Conservation (phyloP, 2,797 vertebrate species). For the Phrynocephalus guinanensis region DNA sequence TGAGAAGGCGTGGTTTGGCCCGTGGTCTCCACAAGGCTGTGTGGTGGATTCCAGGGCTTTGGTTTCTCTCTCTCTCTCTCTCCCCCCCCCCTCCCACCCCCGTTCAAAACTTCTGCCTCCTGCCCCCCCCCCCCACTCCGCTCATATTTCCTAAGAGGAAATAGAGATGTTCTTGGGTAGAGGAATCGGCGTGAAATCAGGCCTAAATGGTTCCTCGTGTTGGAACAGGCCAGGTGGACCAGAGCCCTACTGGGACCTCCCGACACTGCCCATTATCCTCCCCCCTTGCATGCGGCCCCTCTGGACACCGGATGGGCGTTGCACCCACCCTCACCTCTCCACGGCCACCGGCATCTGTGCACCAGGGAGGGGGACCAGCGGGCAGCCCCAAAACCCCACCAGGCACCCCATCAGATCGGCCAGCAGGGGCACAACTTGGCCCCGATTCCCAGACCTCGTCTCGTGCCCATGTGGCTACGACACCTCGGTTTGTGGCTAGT, state of each 20-base stretch:
- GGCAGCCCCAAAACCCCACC: rapidly evolving
- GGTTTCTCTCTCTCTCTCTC: neutral
- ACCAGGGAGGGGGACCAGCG: neutral
- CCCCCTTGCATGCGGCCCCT: neutral
- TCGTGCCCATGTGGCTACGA: rapidly evolving
- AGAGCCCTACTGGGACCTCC: neutral
- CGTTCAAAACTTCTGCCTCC: neutral
- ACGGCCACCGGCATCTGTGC: constrained; percentile 6
- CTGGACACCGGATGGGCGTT: neutral
- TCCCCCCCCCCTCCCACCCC: rapidly evolving
- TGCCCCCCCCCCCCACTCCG: neutral
- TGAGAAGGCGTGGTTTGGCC: rapidly evolving
- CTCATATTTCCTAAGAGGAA: constrained; percentile 33
- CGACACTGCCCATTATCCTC: neutral
- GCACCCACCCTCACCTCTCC: neutral
- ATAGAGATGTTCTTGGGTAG: constrained; percentile 54
- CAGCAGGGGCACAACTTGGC: neutral
- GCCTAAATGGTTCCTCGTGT: constrained; percentile 43
- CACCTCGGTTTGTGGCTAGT: too few species aligned
- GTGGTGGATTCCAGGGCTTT: constrained; percentile 39
- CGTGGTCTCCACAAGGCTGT: rapidly evolving
- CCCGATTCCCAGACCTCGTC: neutral
- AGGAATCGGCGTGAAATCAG: constrained; percentile 55
- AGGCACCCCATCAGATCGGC: neutral
- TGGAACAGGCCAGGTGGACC: neutral